A percentile compares a stretch with the other conserved stretches of the same genome.
phyloP scores from a whole-genome alignment of 2,888 invertebrate species.

The Saturnia japonica region DNA sequence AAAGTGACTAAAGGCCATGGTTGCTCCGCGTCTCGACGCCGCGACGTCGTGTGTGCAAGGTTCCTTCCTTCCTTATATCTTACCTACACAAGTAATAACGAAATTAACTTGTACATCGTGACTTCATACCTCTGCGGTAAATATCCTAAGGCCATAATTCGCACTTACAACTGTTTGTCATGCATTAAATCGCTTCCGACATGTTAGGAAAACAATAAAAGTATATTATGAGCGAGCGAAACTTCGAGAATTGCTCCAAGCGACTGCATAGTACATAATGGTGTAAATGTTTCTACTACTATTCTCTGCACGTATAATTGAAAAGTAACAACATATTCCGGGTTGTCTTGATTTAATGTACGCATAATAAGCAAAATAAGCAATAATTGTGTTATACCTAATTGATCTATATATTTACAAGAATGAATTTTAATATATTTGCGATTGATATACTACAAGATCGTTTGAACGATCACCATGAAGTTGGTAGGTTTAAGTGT shows the following conservation, averaged over 20 bases:
- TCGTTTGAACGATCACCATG: too few species aligned
- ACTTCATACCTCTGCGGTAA: constrained; percentile 17
- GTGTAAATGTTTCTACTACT: not conserved
- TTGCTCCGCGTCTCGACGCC: constrained; percentile 27
- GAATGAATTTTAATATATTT: too few species aligned
- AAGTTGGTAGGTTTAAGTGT: too few species aligned
- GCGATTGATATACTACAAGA: too few species aligned
- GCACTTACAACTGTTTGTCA: constrained; percentile 16
- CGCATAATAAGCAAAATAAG: not conserved
- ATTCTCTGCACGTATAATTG: not conserved
- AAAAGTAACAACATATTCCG: not conserved
- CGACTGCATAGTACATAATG: not conserved
- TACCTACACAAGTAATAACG: constrained; percentile 24
- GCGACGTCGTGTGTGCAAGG: constrained; percentile 34
- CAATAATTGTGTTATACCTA: too few species aligned
- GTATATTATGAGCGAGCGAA: constrained; percentile 1
- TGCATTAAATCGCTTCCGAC: constrained; percentile 20
- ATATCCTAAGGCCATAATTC: constrained; percentile 19
- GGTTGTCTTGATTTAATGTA: not conserved
- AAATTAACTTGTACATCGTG: constrained; percentile 30
- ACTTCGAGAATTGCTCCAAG: not conserved
- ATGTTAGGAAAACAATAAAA: constrained; percentile 19
- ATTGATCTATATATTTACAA: too few species aligned
- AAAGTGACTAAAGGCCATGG: constrained; percentile 50
- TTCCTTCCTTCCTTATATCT: constrained; percentile 48